phyloP scores from a whole-genome alignment of 1,140 invertebrate species.

The Macrosteles quadrilineatus region DNA sequence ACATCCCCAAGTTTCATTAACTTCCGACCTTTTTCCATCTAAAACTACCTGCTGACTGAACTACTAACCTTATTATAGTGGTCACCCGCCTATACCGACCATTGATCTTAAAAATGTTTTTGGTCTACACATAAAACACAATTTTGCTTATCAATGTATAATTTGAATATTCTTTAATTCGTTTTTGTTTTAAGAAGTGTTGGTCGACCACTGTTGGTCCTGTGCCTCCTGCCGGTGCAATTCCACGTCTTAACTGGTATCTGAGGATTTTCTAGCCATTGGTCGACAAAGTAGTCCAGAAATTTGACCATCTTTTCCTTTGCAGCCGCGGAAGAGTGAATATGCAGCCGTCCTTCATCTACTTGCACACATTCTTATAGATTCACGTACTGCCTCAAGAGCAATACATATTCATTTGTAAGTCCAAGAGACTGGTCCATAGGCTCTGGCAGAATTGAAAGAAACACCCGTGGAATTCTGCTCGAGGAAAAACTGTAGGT shows the following conservation, averaged over 20 bases:
- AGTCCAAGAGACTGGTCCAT: slow-evolving; percentile 18
- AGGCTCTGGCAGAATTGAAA: slow-evolving; percentile 16
- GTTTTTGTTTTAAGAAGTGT: too few relatives aligned
- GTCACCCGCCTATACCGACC: too few relatives aligned
- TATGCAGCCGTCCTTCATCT: slow-evolving; percentile 14
- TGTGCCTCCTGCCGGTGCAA: background rate
- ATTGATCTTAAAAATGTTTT: too few relatives aligned
- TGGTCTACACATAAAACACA: too few relatives aligned
- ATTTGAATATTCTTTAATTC: too few relatives aligned
- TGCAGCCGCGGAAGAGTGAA: background rate
- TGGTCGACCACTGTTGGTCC: background rate
- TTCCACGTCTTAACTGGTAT: background rate
- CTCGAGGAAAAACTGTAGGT: background rate
- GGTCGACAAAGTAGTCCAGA: background rate
- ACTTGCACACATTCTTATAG: slow-evolving; percentile 29
- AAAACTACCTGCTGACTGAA: too few relatives aligned
- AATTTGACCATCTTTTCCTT: background rate
- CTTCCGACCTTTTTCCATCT: too few relatives aligned
- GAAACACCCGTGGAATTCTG: slow-evolving; percentile 18
- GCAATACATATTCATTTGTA: slow-evolving; percentile 6
- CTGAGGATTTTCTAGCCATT: background rate
- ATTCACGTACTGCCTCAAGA: slow-evolving; percentile 12
- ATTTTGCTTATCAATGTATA: too few relatives aligned
- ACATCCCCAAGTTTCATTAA: too few relatives aligned
- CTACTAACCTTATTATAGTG: too few relatives aligned